Conservation (phyloP, 2,797 vertebrate genomes). For the Micromesistius poutassou region DNA sequence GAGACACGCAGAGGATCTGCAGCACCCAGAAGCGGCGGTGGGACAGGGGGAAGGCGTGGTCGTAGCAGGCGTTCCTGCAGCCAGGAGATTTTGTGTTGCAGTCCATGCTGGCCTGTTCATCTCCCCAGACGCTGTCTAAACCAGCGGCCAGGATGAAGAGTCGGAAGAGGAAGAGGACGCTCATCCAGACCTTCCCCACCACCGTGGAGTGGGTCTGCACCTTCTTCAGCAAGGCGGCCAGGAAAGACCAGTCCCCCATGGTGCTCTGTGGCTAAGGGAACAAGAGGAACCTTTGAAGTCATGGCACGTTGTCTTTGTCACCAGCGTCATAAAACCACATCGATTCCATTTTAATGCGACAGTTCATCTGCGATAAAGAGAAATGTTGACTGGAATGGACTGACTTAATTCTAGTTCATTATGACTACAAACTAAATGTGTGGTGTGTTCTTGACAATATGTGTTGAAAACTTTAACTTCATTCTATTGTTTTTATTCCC, state of each 20-base stretch:
- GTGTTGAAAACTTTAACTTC: not conserved
- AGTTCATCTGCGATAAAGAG: not conserved
- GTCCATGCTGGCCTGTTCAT: constrained; percentile 84
- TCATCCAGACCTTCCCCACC: constrained; percentile 89
- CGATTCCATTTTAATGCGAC: not conserved
- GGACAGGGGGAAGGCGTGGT: constrained; percentile 85
- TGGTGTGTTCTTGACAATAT: not conserved
- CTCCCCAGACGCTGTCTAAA: constrained; percentile 86
- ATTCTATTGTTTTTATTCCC: not conserved
- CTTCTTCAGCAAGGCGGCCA: constrained; percentile 86
- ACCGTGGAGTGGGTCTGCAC: constrained; percentile 90
- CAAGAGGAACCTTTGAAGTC: not conserved
- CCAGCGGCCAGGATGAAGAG: constrained; percentile 89
- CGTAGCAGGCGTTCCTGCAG: constrained; percentile 85
- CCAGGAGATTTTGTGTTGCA: constrained; percentile 84
- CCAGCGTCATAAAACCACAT: not conserved
- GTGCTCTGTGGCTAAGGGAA: constrained; percentile 12
- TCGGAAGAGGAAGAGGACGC: constrained; percentile 88
- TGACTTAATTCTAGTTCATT: not conserved
- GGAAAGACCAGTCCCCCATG: constrained; percentile 92
- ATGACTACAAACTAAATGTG: not conserved
- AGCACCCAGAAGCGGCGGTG: constrained; percentile 92
- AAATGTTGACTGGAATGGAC: not conserved
- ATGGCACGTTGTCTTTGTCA: not conserved
- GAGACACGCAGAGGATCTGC: constrained; percentile 89